Evolutionary conservation across 2,888 invertebrate species (phyloP).

Genomic region (Gortyna flavago): DNA sequence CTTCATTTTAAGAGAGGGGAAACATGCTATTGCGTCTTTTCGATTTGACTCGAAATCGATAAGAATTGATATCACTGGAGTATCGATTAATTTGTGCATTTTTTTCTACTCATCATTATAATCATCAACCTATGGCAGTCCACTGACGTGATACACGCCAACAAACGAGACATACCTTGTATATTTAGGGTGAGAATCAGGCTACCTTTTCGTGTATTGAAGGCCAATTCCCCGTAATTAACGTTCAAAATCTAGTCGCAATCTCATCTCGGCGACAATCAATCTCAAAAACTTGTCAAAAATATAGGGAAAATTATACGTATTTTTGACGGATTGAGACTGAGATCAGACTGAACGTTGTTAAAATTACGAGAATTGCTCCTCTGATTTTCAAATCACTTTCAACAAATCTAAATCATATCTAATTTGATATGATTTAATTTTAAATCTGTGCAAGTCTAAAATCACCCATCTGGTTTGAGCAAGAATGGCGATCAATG

Average conservation of each 20-base stretch:
- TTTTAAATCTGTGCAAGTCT: neutral
- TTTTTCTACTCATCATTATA: neutral
- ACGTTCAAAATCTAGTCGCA: no score
- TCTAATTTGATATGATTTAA: neutral
- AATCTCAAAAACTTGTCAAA: no score
- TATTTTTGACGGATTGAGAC: no score
- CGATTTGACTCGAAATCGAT: neutral
- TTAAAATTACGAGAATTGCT: no score
- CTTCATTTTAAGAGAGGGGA: neutral
- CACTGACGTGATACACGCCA: conserved; percentile 98
- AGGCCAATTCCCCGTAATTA: no score
- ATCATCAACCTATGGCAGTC: no score
- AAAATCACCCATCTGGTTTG: neutral
- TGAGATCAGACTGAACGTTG: no score
- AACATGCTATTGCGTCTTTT: neutral
- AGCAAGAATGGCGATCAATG: neutral
- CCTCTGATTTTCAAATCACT: neutral
- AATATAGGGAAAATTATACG: no score
- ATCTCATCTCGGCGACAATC: no score
- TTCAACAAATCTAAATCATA: no score
- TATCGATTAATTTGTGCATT: neutral
- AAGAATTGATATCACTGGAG: neutral
- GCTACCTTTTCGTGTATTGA: no score
- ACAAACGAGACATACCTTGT: conserved; percentile 99
- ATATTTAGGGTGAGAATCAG: conserved; percentile 96